Conservation (phyloP, 2,113 vertebrate genomes). For the Paracanthobrama guichenoti region DNA sequence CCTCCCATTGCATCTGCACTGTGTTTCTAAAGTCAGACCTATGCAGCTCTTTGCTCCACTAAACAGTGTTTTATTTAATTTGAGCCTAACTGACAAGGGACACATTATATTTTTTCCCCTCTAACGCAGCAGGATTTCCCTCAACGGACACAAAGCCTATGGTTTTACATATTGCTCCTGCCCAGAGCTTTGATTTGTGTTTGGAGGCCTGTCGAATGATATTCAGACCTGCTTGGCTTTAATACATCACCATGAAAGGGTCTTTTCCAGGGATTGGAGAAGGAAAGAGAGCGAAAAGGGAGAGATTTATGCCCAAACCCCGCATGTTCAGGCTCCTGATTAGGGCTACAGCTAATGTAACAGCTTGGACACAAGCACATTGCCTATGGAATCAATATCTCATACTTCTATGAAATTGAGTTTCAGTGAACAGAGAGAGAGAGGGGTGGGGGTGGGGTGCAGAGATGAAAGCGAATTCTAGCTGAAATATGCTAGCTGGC, state of each 20-base stretch:
- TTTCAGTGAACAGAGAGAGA: conserved; percentile 55
- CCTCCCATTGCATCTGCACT: background rate
- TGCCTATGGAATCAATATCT: conserved; percentile 73
- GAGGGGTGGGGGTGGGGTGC: conserved; percentile 14
- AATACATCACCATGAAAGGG: conserved; percentile 62
- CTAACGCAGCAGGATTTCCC: conserved; percentile 11
- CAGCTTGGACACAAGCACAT: conserved; percentile 65
- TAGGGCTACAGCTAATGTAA: conserved; percentile 69
- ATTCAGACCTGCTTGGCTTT: conserved; percentile 68
- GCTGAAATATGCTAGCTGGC: conserved; percentile 12
- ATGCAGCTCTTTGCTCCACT: conserved; percentile 10
- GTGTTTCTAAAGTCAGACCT: conserved; percentile 22
- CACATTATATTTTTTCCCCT: conserved; percentile 20
- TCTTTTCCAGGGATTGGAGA: conserved; percentile 55
- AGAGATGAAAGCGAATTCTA: conserved; percentile 3
- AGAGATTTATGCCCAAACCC: conserved; percentile 64
- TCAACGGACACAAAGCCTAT: conserved; percentile 33
- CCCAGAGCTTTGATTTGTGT: conserved; percentile 60
- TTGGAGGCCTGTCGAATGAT: conserved; percentile 62
- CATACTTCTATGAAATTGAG: conserved; percentile 71
- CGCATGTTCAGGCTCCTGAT: conserved; percentile 61
- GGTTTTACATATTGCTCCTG: conserved; percentile 60
- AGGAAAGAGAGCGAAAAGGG: conserved; percentile 10
- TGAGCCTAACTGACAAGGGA: conserved; percentile 27
- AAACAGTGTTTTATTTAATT: conserved; percentile 46